Evolutionary conservation across 2,888 invertebrate species (phyloP), one percentile per base, ranked within the genome.

Genomic region (Belgica antarctica): DNA sequence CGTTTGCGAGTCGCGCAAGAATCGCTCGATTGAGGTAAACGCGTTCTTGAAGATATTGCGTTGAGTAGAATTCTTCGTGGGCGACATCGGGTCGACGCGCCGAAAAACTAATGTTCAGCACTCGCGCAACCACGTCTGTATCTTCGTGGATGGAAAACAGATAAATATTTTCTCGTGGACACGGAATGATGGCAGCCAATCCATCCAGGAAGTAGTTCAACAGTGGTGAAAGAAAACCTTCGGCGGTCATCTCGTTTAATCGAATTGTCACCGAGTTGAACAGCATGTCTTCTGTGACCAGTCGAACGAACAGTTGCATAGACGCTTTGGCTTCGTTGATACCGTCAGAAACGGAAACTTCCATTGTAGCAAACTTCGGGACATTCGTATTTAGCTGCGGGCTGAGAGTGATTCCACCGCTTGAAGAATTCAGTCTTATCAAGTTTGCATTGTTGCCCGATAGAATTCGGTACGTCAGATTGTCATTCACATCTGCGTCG

Each of bases 361-460:
- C 93, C 90, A 97, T 94, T 0, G 90, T 90, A 1, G 96, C 96
- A 41, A 92, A 84, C 77, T 95, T 90, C 0, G 96, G 93, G 4
- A 97, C 95, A 79, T 97, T 96, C 0, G 96, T 96, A 77, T 97
- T 96, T 19, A 97, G 82, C 75, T 94, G 93, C 0, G 95, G 94
- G 8, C 96, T 95, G 0, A 97, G 81, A 1, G 88, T 90, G 75
- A 97, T 85, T 36, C 91, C 88, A 0, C 96, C 96, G 0, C 89
- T 87, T 0, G 88, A 88, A 75, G 88, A 87, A 76, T 97, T 94
- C 24, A 97, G 79, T 0, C 89, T 85, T 0, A 97, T 84, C 17
- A 96, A 81, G 76, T 93, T 92, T 0, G 96, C 96, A 76, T 94
- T 95, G 79, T 97, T 97, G 0, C 97, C 96, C 0, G 92, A 89